Conservation (phyloP, 2,888 invertebrate species). For the Carabus problematicus region DNA sequence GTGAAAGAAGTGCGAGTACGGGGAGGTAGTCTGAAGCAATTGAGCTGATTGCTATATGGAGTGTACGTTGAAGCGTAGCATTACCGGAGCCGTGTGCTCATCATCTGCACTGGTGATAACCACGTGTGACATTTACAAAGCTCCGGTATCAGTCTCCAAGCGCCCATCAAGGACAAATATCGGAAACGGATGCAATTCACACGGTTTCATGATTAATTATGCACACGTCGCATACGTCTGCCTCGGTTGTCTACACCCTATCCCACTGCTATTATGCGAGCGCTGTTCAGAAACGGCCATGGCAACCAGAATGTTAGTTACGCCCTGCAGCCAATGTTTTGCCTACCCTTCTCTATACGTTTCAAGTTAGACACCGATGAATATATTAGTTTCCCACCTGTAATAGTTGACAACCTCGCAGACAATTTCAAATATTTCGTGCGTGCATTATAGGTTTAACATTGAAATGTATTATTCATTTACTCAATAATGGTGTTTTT, state of each 20-base stretch:
- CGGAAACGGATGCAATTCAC: conserved; percentile 17
- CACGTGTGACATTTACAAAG: conserved; percentile 5
- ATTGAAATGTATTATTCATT: no score
- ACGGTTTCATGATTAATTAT: conserved; percentile 30
- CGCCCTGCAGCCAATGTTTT: no score
- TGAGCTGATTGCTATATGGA: conserved; percentile 27
- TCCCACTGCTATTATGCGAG: background rate
- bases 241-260: background rate
- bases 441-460: no score
- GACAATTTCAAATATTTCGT: no score
- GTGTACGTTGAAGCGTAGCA: background rate
- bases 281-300: conserved; percentile 14
- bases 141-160: conserved; percentile 10
- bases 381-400: no score
- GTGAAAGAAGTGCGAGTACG: conserved; percentile 12
- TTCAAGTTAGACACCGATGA: no score
- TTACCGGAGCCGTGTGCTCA: background rate
- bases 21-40: conserved; percentile 16
- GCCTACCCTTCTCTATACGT: no score
- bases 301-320: conserved; percentile 24
- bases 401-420: no score
- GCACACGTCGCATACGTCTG: conserved; percentile 13
- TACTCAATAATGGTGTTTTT: no score
- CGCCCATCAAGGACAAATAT: conserved; percentile 10
- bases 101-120: conserved; percentile 1